Evolutionary conservation across 2,113 vertebrate genomes (phyloP), one percentile per base, ranked within the genome.

Genomic region (Tachuris rubrigastra): DNA sequence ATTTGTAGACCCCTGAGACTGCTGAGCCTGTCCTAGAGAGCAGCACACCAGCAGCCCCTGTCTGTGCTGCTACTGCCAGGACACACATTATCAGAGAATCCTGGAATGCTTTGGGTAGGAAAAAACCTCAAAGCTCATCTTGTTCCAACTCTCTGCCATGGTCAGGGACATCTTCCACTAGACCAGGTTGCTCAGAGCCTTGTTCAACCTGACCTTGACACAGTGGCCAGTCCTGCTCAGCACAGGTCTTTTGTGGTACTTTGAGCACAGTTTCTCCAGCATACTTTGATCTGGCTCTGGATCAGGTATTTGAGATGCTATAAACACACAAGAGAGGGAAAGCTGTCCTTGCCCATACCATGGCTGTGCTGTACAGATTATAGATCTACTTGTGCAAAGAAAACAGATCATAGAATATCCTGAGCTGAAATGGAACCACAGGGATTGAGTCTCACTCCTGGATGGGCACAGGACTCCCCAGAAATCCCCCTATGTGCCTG

Each of bases 1-100:
- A 3, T 5, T 12, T 22, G 49, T 53, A 41, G 14, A 27, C 11
- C 23, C 47, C 47, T 2, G 21, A 31, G 16, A 1, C 7, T 41
- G 73, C 65, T 0, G 23, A 56, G 53, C 8, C 49, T 5, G 0
- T 2, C 41, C 77, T 1, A 6, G 16, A 1, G 24, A 14, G 52
- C 42, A 75, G 60, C 73, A 22, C 6, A 11, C 52, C 27, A 67
- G 53, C 56, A 28, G 66, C 73, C 10, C 24, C 74, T 37, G 39
- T 28, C 53, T 3, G 0, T 2, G 37, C 41, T 12, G 10, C 2
- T 9, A 10, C 44, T 13, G 42, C 63, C 75, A 49, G 39, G 14
- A 60, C 37, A 24, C 16, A 1, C 3, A 0, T 10, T 24, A 24
- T 14, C 63, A 46, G 42, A 66, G 30, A 24, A 33, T 33, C 63